These are phyloP conservation scores for Phragmatobia fuliginosa DNA, from an alignment of 2,888 invertebrate genomes.

Conservation along the genomic window DNA sequence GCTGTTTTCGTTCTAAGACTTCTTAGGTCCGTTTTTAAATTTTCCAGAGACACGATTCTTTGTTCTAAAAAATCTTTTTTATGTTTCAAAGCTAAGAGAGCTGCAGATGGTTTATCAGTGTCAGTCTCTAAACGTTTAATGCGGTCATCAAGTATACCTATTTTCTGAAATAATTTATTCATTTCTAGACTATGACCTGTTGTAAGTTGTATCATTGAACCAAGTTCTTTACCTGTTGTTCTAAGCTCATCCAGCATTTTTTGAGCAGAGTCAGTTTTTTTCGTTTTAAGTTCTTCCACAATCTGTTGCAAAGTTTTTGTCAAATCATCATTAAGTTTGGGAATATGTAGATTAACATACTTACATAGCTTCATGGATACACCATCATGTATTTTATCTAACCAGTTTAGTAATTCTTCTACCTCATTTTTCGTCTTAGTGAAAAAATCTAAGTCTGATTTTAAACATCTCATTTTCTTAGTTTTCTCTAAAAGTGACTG, in stretches of 20 bases:
- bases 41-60: constrained; percentile 68
- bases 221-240: constrained; percentile 63
- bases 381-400: constrained; percentile 75
- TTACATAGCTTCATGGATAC: constrained; percentile 66
- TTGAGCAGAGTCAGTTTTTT: constrained; percentile 54
- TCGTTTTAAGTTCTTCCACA: constrained; percentile 64
- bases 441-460: constrained; percentile 62
- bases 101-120: constrained; percentile 64
- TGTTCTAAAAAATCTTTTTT: constrained; percentile 74
- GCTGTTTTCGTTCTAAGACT: constrained; percentile 56
- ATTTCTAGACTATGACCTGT: constrained; percentile 72
- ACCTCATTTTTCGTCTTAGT: constrained; percentile 56
- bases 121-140: constrained; percentile 64
- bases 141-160: constrained; percentile 67
- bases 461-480: constrained; percentile 64
- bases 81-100: constrained; percentile 67
- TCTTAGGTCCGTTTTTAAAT: constrained; percentile 68
- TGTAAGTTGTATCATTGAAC: constrained; percentile 68
- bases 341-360: constrained; percentile 64
- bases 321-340: constrained; percentile 65
- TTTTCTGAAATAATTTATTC: constrained; percentile 71
- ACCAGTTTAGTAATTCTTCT: constrained; percentile 72
- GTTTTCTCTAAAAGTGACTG: constrained; percentile 63
- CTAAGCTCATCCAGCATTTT: constrained; percentile 66
- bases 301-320: constrained; percentile 75